Base-by-base conservation (phyloP, 2,797 vertebrate genomes). In the Manis pentadactyla region DNA sequence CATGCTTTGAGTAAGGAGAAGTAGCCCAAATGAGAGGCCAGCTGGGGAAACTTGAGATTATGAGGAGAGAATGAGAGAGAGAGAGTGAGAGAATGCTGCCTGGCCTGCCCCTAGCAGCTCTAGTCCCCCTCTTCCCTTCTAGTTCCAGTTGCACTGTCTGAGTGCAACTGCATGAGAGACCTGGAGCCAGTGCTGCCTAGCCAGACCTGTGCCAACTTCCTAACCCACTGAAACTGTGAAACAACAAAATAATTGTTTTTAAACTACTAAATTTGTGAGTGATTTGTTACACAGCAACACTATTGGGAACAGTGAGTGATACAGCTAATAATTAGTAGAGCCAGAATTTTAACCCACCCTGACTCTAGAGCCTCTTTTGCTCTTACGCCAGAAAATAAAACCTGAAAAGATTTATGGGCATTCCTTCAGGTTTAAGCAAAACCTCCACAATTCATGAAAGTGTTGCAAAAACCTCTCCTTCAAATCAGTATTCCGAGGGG, bases 401-500 rank as follows among this genome's bases (percentile, higher is more conserved):
- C 10, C 61, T 74, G 18, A 84, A 75, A 68, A 64, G 9, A 68
- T 92, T 55, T 74, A 14, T 87, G 46, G 61, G 31, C 42, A 53
- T 85, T 42, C 13, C 39, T 75, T 81, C 23, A 73, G 27, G 55
- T 79, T 94, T 86, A 86, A 77, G 1, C 59, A 73, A 77, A 68
- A 34, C 23, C 31, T 90, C 17, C 90, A 23, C 12, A 11, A 87
- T 46, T 55, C 10, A 25, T 53, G 27, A 68, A 69, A 31, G 1
- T 57, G 8, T 46, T 71, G 15, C 13, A 87, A 53, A 75, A 89
- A 39, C 53, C 31, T 71, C 13, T 27, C 31, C 57, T 87, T 95
- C 25, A 90, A 79, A 78, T 64, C 68, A 81, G 13, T 96, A 84
- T 63, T 86, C 63, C 59, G 49, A 92, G 23, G 19, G 1, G 4